Conservation (phyloP, 2,888 invertebrate species). For the Leptinotarsa haldemani region DNA sequence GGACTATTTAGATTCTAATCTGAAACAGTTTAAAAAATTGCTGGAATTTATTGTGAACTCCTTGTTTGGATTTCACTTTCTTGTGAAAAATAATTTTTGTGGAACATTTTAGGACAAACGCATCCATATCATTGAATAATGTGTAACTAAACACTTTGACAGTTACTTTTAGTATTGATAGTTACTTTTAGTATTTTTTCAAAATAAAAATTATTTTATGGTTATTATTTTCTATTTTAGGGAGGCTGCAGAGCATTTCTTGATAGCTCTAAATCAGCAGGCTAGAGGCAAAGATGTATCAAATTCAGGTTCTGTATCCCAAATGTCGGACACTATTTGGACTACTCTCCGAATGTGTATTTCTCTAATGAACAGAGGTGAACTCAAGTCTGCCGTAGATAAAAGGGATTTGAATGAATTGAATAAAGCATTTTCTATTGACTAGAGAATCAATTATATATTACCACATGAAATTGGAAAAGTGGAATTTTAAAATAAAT, state of each 20-base stretch:
- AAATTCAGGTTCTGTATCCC: slow-evolving; percentile 64
- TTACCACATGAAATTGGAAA: background rate
- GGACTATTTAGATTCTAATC: too few relatives aligned
- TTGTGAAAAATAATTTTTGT: too few relatives aligned
- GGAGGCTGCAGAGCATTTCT: slow-evolving; percentile 95
- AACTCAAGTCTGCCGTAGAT: slow-evolving; percentile 73
- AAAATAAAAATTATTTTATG: background rate
- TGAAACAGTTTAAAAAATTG: too few relatives aligned
- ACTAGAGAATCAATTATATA: slow-evolving; percentile 61
- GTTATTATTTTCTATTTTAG: slow-evolving; percentile 64
- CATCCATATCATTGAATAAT: too few relatives aligned
- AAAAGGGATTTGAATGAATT: slow-evolving; percentile 72
- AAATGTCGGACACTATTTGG: slow-evolving; percentile 95
- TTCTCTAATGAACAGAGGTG: slow-evolving; percentile 80
- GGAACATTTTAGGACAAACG: too few relatives aligned
- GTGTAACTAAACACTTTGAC: too few relatives aligned
- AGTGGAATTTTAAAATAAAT: slow-evolving; percentile 35
- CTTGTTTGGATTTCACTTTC: too few relatives aligned
- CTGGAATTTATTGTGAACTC: too few relatives aligned
- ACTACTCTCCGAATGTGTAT: slow-evolving; percentile 89
- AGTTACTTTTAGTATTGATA: too few relatives aligned
- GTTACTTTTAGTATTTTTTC: too few relatives aligned
- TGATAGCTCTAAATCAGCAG: slow-evolving; percentile 94
- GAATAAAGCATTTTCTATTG: slow-evolving; percentile 74
- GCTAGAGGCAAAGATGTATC: slow-evolving; percentile 74